These are phyloP conservation scores for Epirrita christyi DNA, from an alignment of 2,888 invertebrate species.

Conservation along the genomic window DNA sequence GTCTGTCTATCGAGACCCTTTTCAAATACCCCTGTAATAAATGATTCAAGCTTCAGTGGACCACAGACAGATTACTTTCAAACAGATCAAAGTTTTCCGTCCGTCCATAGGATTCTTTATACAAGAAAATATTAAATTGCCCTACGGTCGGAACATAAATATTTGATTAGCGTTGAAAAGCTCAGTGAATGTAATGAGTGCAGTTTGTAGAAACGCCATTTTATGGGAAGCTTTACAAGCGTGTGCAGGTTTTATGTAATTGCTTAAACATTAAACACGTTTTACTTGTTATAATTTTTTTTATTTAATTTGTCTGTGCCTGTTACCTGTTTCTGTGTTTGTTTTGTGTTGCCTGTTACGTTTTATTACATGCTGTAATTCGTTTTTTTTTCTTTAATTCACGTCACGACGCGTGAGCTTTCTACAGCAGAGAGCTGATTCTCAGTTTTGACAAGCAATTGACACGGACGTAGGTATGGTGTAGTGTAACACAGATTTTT, in stretches of 20 bases:
- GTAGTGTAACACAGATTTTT: no score
- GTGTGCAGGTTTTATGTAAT: not conserved
- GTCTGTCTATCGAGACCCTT: not conserved
- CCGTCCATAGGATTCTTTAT: not conserved
- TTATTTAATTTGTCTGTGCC: no score
- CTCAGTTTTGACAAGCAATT: no score
- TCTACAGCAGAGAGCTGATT: no score
- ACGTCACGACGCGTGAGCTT: no score
- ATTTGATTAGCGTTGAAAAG: constrained; percentile 5
- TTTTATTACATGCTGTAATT: no score
- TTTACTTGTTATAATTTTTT: not conserved
- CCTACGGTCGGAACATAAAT: not conserved
- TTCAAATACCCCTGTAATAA: not conserved
- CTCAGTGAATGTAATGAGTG: not conserved
- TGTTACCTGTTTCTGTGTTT: no score
- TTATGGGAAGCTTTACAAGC: not conserved
- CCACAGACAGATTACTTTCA: not conserved
- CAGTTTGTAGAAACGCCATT: constrained; percentile 1
- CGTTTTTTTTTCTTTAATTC: no score
- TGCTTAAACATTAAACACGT: not conserved
- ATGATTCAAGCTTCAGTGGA: not conserved
- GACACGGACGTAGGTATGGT: no score
- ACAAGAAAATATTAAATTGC: not conserved
- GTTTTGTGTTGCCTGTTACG: no score
- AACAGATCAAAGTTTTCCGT: not conserved